Evolutionary conservation across 2,113 vertebrate genomes (phyloP).

Genomic region (Nesoenas mayeri): DNA sequence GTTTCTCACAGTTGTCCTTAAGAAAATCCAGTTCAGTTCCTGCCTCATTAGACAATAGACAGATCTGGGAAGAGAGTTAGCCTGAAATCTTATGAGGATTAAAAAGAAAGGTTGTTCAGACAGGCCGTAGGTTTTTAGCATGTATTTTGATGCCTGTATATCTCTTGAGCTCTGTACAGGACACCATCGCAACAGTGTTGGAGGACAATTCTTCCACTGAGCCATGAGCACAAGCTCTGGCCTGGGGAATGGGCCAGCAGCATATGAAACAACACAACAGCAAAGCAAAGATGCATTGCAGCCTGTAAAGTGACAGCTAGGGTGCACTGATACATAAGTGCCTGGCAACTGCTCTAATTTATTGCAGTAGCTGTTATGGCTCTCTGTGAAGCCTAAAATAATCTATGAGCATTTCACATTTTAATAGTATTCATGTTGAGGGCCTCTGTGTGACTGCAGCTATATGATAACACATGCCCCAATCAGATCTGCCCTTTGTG

Average conservation of each 20-base stretch:
- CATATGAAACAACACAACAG: rapidly evolving
- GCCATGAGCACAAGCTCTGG: rapidly evolving
- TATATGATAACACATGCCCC: slow-evolving; percentile 49
- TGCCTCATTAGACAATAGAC: not conserved
- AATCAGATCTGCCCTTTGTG: slow-evolving; percentile 51
- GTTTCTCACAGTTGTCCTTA: not conserved
- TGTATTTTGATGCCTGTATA: not conserved
- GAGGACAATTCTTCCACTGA: not conserved
- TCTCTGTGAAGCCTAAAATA: slow-evolving; percentile 65
- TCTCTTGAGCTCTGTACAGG: not conserved
- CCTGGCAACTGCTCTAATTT: slow-evolving; percentile 55
- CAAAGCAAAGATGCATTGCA: not conserved
- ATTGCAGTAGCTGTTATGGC: slow-evolving; percentile 27
- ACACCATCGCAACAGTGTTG: rapidly evolving
- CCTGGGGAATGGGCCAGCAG: not conserved
- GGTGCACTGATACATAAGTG: slow-evolving; percentile 59
- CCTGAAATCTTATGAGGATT: not conserved
- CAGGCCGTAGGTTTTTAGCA: not conserved
- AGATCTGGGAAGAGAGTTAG: not conserved
- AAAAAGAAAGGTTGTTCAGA: not conserved
- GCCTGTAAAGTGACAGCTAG: slow-evolving; percentile 50
- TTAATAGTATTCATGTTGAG: slow-evolving; percentile 56
- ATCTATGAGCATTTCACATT: slow-evolving; percentile 48
- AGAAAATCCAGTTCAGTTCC: not conserved
- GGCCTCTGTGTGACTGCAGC: slow-evolving; percentile 54